Percentiles rank a stretch among this genome's conserved stretches.
Conservation (phyloP, 2,113 vertebrate genomes). For the Oceanites oceanicus region DNA sequence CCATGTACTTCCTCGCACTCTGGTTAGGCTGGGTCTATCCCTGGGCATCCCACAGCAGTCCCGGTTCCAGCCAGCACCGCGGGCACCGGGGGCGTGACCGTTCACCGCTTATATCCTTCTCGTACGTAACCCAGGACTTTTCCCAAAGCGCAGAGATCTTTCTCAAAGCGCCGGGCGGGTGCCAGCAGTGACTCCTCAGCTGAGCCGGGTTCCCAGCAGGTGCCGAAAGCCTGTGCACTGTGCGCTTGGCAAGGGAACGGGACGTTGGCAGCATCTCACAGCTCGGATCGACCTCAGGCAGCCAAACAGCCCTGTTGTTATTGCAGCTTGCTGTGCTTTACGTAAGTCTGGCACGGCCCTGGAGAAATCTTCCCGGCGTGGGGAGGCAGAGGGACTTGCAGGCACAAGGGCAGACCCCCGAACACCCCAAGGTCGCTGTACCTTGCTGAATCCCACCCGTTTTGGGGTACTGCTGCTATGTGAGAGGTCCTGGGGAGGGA, state of each 20-base stretch:
- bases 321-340: background rate
- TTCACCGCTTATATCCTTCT: background rate
- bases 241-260: background rate
- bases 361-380: background rate
- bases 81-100: fast-evolving
- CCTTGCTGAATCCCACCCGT: background rate
- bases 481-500: background rate
- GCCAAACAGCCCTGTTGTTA: background rate
- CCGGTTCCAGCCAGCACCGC: background rate
- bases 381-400: background rate
- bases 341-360: background rate
- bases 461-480: background rate
- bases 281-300: background rate
- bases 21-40: background rate
- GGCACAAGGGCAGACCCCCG: background rate
- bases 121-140: fast-evolving
- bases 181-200: background rate
- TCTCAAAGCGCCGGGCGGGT: background rate
- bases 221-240: background rate
- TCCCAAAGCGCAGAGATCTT: background rate
- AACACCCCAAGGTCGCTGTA: background rate
- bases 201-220: background rate
- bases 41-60: background rate
- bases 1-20: fast-evolving
- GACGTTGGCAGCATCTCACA: background rate